Percentiles rank a stretch among this genome's conserved stretches.
Conservation (phyloP, 2,113 vertebrate genomes). For the Campylomormyrus numenius region DNA sequence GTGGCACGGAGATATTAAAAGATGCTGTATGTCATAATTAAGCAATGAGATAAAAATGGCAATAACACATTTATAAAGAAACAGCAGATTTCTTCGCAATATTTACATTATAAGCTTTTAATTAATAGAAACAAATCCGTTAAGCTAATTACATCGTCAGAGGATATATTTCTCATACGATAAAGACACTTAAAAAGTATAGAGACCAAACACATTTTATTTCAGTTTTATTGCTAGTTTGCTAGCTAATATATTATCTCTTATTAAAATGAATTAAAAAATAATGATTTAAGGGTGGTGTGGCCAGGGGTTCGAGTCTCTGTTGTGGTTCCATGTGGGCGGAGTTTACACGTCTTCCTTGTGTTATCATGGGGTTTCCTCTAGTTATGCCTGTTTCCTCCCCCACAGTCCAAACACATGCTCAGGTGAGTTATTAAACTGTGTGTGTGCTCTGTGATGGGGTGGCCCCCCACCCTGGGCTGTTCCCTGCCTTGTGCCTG, state of each 20-base stretch:
- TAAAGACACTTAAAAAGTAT: neutral
- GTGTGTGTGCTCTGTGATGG: neutral
- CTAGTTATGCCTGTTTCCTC: neutral
- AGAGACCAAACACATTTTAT: neutral
- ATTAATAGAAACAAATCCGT: neutral
- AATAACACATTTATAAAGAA: neutral
- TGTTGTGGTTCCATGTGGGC: neutral
- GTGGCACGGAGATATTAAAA: neutral
- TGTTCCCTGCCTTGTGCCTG: neutral
- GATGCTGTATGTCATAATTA: neutral
- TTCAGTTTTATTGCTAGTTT: neutral
- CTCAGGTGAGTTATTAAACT: neutral
- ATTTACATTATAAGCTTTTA: neutral
- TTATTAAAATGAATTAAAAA: neutral
- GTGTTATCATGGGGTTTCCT: neutral
- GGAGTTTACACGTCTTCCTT: neutral
- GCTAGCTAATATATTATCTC: neutral
- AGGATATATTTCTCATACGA: neutral
- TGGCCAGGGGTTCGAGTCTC: neutral
- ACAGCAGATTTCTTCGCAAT: neutral
- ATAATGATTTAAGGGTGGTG: neutral
- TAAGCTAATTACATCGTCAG: neutral
- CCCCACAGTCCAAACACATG: neutral
- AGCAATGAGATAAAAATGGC: neutral
- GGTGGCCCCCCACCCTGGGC: neutral